phyloP scores from a whole-genome alignment of 2,113 vertebrate genomes.

The Pavo muticus region DNA sequence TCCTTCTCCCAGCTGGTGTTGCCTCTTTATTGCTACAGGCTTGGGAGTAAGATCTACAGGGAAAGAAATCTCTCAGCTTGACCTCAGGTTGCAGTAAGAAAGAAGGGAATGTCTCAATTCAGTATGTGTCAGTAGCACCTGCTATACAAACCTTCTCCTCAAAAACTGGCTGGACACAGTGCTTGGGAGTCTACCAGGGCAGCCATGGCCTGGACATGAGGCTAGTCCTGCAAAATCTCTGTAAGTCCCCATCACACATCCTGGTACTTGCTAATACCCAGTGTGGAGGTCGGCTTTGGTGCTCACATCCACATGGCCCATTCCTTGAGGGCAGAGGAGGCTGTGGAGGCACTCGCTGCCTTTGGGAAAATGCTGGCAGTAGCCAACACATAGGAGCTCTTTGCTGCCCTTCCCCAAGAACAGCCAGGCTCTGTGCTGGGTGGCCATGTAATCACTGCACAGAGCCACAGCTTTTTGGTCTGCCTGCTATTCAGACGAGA shows the following conservation, averaged over 20 bases:
- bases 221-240: neutral
- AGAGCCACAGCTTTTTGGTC: neutral
- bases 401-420: neutral
- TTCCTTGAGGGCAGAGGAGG: neutral
- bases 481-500: neutral
- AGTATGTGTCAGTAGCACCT: neutral
- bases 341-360: neutral
- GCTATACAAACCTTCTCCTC: neutral
- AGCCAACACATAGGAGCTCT: neutral
- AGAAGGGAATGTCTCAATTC: neutral
- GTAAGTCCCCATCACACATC: accelerated
- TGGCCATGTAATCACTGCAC: neutral
- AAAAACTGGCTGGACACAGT: neutral
- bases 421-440: neutral
- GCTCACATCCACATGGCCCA: neutral
- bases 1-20: neutral
- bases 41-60: neutral
- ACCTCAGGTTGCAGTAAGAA: neutral
- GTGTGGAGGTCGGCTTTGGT: neutral
- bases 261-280: neutral
- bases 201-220: neutral
- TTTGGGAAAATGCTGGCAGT: neutral
- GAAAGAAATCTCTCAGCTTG: neutral
- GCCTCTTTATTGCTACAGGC: neutral
- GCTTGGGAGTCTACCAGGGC: neutral